Percentiles rank a stretch among this genome's conserved stretches.
phyloP scores from a whole-genome alignment of 2,113 vertebrate species.

The Ardeotis arabs region DNA sequence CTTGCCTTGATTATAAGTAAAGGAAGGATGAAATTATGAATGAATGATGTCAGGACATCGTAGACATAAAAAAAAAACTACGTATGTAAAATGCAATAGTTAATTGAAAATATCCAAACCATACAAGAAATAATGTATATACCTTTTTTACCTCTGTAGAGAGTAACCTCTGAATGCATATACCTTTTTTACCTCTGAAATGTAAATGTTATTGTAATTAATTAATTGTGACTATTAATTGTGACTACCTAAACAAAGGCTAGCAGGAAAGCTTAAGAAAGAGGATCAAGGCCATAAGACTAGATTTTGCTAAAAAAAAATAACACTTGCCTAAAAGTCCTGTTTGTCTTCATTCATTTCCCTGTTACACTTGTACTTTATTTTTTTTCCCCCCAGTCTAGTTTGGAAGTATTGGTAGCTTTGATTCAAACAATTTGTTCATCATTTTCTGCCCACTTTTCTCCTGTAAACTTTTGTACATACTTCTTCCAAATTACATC shows the following conservation, averaged over 20 bases:
- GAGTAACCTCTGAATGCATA: not conserved
- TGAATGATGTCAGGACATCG: not conserved
- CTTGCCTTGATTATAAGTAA: not conserved
- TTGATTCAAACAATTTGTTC: not conserved
- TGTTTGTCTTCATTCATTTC: not conserved
- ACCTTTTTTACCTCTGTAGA: not conserved
- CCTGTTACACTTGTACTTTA: not conserved
- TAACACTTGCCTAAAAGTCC: not conserved
- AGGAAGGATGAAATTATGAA: not conserved
- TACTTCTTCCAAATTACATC: not conserved
- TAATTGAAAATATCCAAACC: not conserved
- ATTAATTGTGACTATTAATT: not conserved
- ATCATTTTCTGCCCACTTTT: not conserved
- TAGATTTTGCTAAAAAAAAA: not conserved
- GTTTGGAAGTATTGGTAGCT: not conserved
- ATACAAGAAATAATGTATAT: not conserved
- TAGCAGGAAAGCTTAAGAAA: not conserved
- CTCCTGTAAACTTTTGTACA: not conserved
- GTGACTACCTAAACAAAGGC: not conserved
- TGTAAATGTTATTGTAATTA: not conserved
- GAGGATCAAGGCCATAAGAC: not conserved
- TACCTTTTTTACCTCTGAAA: not conserved
- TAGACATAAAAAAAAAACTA: not conserved
- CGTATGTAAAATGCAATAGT: not conserved
- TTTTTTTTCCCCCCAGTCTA: not conserved